phyloP scores from a whole-genome alignment of 2,113 vertebrate genomes.

The Anhinga anhinga region DNA sequence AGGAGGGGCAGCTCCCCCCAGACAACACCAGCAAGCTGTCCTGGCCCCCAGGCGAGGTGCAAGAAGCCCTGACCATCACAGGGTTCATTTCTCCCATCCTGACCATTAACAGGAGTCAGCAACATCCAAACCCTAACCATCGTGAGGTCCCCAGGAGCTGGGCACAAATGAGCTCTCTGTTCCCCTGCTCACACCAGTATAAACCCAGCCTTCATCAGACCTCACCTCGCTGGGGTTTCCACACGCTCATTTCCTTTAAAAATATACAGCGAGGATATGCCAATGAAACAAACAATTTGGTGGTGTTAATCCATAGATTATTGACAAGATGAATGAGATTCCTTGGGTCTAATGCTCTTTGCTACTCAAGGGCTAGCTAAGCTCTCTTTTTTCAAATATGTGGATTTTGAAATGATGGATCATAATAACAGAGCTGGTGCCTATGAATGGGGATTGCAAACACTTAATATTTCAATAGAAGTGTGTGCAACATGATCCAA shows the following conservation, averaged over 20 bases:
- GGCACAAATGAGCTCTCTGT: background rate
- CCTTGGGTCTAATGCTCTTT: conserved; percentile 66
- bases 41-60: rapidly evolving
- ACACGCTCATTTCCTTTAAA: background rate
- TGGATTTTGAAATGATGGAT: conserved; percentile 78
- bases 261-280: background rate
- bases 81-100: background rate
- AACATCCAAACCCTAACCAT: rapidly evolving
- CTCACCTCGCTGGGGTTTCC: background rate
- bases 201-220: background rate
- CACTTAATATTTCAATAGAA: conserved; percentile 81
- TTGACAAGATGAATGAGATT: conserved; percentile 70
- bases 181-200: background rate
- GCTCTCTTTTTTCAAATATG: conserved; percentile 67
- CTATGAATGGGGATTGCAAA: conserved; percentile 68
- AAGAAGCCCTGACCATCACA: background rate
- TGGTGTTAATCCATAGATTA: conserved; percentile 67
- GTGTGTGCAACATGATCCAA: conserved; percentile 73
- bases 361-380: conserved; percentile 60
- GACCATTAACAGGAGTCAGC: background rate
- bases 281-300: conserved; percentile 39
- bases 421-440: conserved; percentile 70
- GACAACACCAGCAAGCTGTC: rapidly evolving
- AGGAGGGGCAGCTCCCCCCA: background rate
- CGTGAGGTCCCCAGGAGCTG: background rate